Conservation (phyloP, 2,888 invertebrate genomes). For the Heliconius aoede region DNA sequence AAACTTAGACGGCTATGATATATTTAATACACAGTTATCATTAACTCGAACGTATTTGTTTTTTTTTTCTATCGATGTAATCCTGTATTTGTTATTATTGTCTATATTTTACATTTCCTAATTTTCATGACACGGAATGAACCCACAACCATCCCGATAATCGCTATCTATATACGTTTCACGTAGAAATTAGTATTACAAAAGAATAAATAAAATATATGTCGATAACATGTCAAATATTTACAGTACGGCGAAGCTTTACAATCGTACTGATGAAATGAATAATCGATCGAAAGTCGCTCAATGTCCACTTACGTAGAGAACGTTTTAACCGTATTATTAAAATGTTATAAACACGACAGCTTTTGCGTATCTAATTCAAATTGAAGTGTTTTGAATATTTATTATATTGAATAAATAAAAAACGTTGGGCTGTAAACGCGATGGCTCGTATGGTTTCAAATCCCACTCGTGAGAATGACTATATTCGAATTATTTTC, state of each 20-base stretch:
- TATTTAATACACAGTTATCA: neutral
- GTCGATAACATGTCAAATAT: slow-evolving; percentile 18
- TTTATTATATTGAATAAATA: neutral
- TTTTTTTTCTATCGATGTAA: neutral
- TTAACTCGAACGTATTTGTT: neutral
- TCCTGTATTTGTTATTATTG: neutral
- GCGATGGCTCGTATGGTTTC: neutral
- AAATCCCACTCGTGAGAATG: neutral
- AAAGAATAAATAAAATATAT: neutral
- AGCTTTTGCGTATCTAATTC: neutral
- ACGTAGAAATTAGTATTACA: neutral
- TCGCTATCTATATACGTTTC: neutral
- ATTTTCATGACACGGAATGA: neutral
- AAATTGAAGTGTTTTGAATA: neutral
- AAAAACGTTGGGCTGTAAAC: no score
- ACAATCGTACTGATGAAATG: slow-evolving; percentile 22
- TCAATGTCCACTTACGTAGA: slow-evolving; percentile 4
- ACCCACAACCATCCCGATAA: neutral
- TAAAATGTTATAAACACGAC: slow-evolving; percentile 1
- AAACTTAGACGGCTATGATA: neutral
- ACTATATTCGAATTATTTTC: no score
- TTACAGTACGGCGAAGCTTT: slow-evolving; percentile 19
- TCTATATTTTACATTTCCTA: no score
- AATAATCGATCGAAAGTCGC: slow-evolving; percentile 26
- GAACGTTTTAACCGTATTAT: slow-evolving; percentile 8